A percentile compares a stretch with the other conserved stretches of the same genome.
phyloP scores from a whole-genome alignment of 2,113 vertebrate genomes.

The Oostethus manadensis region DNA sequence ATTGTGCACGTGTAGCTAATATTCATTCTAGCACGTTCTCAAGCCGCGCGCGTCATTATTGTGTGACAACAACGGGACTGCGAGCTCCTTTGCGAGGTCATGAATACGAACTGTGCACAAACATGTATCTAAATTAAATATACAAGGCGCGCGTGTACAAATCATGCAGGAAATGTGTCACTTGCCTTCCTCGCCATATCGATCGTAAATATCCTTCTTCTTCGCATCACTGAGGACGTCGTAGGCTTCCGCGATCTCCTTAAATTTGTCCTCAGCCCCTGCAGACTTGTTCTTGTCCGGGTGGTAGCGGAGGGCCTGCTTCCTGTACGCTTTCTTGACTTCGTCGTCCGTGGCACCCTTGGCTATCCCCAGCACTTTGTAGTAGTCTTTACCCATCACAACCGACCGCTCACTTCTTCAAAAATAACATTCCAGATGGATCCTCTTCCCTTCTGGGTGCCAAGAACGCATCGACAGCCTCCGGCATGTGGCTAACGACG shows the following conservation, averaged over 20 bases:
- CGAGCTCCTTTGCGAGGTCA: no score
- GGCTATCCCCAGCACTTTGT: constrained; percentile 78
- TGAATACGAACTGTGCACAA: no score
- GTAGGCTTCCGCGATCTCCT: constrained; percentile 91
- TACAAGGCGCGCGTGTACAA: neutral
- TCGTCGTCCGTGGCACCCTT: constrained; percentile 83
- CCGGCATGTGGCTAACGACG: constrained; percentile 6
- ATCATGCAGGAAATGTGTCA: neutral
- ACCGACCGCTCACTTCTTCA: constrained; percentile 11
- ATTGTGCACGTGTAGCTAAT: no score
- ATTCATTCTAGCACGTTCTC: constrained; percentile 47
- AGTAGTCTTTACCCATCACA: constrained; percentile 90
- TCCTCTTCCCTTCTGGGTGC: neutral
- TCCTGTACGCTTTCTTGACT: constrained; percentile 86
- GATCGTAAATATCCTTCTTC: constrained; percentile 87
- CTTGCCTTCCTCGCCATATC: constrained; percentile 86
- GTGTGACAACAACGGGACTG: no score
- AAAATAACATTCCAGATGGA: constrained; percentile 1
- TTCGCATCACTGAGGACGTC: constrained; percentile 90
- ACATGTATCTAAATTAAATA: no score
- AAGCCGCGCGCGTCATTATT: constrained; percentile 10
- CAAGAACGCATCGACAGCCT: neutral
- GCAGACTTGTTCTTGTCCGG: constrained; percentile 91
- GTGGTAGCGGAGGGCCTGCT: constrained; percentile 86
- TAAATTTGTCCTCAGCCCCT: constrained; percentile 87